Conservation (phyloP, 2,888 invertebrate species). For the Nipponacmea schrenckii region DNA sequence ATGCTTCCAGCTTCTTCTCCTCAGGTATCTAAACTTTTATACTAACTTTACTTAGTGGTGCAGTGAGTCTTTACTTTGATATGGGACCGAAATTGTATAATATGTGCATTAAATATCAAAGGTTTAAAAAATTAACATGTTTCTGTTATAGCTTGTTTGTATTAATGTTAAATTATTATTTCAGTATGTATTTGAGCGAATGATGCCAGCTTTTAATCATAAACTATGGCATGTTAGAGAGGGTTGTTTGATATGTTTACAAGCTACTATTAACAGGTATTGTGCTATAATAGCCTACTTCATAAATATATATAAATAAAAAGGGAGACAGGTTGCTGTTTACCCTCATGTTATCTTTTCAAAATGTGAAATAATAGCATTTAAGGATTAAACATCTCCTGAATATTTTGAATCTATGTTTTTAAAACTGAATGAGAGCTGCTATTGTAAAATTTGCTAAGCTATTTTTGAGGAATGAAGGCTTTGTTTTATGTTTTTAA, state of each 20-base stretch:
- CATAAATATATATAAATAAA: not conserved
- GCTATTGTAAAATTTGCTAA: not conserved
- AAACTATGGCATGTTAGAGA: constrained; percentile 93
- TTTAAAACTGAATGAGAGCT: not conserved
- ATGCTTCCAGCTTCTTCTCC: constrained; percentile 79
- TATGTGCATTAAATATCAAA: too few relatives aligned
- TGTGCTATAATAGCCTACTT: constrained; percentile 49
- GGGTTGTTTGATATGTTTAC: constrained; percentile 85
- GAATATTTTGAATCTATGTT: too few relatives aligned
- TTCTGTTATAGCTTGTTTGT: not conserved
- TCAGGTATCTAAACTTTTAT: constrained; percentile 46
- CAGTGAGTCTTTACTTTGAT: not conserved
- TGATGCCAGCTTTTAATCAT: constrained; percentile 80
- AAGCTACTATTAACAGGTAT: constrained; percentile 85
- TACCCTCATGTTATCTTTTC: too few relatives aligned
- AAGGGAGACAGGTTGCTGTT: too few relatives aligned
- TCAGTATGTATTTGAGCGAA: constrained; percentile 80
- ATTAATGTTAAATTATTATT: constrained; percentile 23
- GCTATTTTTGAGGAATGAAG: not conserved
- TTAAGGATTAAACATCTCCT: not conserved
- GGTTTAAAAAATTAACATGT: too few relatives aligned
- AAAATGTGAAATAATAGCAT: too few relatives aligned
- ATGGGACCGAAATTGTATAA: not conserved
- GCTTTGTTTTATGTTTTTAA: not conserved
- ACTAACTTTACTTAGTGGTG: not conserved